These are phyloP conservation scores for Amiota minor DNA, from an alignment of 2,888 invertebrate genomes.

Conservation along the genomic window DNA sequence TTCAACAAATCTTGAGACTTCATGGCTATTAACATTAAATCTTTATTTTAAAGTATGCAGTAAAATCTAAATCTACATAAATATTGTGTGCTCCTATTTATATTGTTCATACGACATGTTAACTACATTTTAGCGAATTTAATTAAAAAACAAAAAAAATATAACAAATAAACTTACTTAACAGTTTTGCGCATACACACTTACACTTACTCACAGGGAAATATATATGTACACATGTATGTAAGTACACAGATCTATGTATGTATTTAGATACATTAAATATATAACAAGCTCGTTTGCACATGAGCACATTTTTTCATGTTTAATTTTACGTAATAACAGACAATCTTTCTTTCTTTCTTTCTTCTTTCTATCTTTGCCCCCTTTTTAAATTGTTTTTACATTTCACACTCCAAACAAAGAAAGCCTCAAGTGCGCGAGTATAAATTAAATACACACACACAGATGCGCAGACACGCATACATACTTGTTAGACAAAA, in stretches of 20 bases:
- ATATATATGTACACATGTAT: slow-evolving; percentile 1
- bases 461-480: too few relatives aligned
- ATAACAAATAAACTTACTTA: neutral
- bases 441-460: neutral
- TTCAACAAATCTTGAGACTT: too few relatives aligned
- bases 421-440: neutral
- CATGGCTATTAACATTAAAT: too few relatives aligned
- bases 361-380: slow-evolving; percentile 55
- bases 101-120: slow-evolving; percentile 14
- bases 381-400: neutral
- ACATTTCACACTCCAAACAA: too few relatives aligned
- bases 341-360: slow-evolving; percentile 46
- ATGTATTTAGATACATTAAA: neutral
- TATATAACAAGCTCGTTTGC: neutral
- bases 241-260: too few relatives aligned
- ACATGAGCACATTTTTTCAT: slow-evolving; percentile 9
- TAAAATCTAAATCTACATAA: too few relatives aligned
- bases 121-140: slow-evolving; percentile 11
- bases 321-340: slow-evolving; percentile 20
- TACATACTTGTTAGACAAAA: too few relatives aligned
- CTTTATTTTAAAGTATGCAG: too few relatives aligned
- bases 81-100: too few relatives aligned
- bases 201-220: neutral
- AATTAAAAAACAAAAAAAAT: slow-evolving; percentile 1
- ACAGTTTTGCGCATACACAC: neutral